These are phyloP conservation scores for Pyrocoelia pectoralis DNA, from an alignment of 2,888 invertebrate genomes.

Conservation along the genomic window DNA sequence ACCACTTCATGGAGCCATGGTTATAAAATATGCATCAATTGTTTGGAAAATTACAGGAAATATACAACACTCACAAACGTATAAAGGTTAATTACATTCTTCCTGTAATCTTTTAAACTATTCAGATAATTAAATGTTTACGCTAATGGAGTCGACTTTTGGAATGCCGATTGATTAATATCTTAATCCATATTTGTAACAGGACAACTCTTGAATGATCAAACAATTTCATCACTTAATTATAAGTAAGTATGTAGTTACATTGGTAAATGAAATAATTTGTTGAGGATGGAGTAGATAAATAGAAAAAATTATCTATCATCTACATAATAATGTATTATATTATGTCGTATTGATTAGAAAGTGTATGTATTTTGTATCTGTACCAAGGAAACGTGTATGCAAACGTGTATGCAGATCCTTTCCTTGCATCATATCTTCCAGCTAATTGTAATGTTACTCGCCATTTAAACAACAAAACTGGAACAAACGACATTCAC, in stretches of 20 bases:
- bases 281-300: no score
- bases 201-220: background rate
- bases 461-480: no score
- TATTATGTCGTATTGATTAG: no score
- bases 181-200: background rate
- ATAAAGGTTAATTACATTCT: slow-evolving; percentile 9
- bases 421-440: no score
- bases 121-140: slow-evolving; percentile 3
- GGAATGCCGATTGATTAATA: background rate
- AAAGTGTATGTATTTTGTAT: no score
- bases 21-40: slow-evolving; percentile 4
- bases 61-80: background rate
- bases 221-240: background rate
- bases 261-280: no score
- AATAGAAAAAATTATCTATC: no score
- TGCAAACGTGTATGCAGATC: no score
- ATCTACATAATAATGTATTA: no score
- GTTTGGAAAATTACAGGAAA: slow-evolving; percentile 14
- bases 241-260: background rate
- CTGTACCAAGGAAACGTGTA: no score
- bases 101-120: slow-evolving; percentile 6
- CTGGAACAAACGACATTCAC: no score
- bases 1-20: background rate
- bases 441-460: no score
- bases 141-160: background rate